Evolutionary conservation across 2,888 invertebrate species (phyloP), one percentile per base, ranked within the genome.

Genomic region (Pachliopta kotzebuea): DNA sequence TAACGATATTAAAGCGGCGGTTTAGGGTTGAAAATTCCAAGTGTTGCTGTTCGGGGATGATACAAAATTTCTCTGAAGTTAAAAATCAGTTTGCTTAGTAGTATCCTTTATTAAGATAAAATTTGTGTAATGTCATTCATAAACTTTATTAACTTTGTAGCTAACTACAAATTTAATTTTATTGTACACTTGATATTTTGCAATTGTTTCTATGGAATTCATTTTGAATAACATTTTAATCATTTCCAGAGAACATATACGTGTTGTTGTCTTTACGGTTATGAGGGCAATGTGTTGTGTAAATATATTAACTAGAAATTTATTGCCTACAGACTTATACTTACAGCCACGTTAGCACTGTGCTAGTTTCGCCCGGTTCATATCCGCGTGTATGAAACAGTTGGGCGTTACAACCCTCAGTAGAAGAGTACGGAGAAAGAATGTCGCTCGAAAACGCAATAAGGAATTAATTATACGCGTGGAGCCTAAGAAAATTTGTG

Each of bases 381-480:
- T 20, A 20, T 4, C n/a, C 20, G 2, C 49, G 53, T 53, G n/a
- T 4, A 23, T 42, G 31, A 59, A 59, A 50, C 26, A 55, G 1
- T 11, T 37, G 55, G 20, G 29, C 49, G n/a, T 20, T 20, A 45
- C 49, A 26, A 56, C 29, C 56, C 56, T 18, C 29, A 55, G 31
- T n/a, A 21, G 14, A 49, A 9, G 18, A 49, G 42, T 49, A 56
- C 61, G 61, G 55, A 60, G 14, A 53, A 26, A 55, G 31, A 29
- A 26, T 49, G 60, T 63, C 62, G 53, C 56, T 52, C 62, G 56
- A 65, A 59, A 65, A 55, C 54, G 65, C 62, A 63, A 61, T 66
- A 65, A 56, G 49, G 62, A 65, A 67, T 67, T 67, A 63, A 67
- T 67, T 67, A 68, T 63, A 63, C 67, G 61, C 54, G 55, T 62